phyloP scores from a whole-genome alignment of 1,140 invertebrate genomes.

The Zophobas morio region DNA sequence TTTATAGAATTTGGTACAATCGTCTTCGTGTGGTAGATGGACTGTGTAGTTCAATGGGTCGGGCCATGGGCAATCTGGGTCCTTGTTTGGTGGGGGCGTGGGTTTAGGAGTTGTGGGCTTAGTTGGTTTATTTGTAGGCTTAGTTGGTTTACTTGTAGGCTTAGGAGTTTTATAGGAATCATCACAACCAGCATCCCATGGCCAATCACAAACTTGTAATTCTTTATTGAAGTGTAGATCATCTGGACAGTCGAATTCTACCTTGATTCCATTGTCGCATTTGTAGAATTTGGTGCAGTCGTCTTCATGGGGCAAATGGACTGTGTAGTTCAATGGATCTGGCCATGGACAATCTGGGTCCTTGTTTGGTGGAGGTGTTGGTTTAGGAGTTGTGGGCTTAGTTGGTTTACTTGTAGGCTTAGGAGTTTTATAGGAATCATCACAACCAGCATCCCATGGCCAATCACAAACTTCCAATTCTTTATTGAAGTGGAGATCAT shows the following conservation, averaged over 20 bases:
- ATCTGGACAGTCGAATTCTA: no score
- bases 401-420: no score
- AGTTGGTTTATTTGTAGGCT: neutral
- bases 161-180: neutral
- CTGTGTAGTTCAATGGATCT: no score
- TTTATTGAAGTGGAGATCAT: constrained; percentile 70
- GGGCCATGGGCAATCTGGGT: constrained; percentile 20
- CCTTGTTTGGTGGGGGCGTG: neutral
- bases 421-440: neutral
- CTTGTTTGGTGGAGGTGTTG: constrained; percentile 62
- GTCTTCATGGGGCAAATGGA: no score
- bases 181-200: no score
- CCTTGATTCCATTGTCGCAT: no score
- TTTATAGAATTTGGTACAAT: constrained; percentile 72
- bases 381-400: neutral
- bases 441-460: constrained; percentile 31
- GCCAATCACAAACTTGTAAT: no score
- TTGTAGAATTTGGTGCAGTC: no score
- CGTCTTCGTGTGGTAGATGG: constrained; percentile 68
- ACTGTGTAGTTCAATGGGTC: constrained; percentile 47
- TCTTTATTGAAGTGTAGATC: no score
- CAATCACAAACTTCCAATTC: constrained; percentile 58
- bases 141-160: constrained; percentile 6
- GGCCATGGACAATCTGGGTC: no score
- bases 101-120: constrained; percentile 5